These are phyloP conservation scores for Punctoribates punctum DNA, from an alignment of 2,888 invertebrate species.

Conservation along the genomic window DNA sequence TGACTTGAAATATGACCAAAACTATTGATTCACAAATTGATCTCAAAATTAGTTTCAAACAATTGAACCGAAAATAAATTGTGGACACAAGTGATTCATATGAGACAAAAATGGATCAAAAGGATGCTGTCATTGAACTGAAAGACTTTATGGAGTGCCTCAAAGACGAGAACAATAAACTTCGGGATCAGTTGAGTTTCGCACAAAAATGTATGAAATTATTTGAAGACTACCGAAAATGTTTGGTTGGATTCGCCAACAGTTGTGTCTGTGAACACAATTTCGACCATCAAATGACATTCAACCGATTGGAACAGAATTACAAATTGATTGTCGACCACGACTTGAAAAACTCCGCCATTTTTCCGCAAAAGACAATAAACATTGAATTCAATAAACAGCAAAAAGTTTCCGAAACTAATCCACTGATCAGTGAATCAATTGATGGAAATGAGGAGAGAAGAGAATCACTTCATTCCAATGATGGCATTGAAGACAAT, in stretches of 20 bases:
- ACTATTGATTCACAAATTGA: no score
- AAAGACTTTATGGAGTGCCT: slow-evolving; percentile 8
- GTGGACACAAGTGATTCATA: neutral
- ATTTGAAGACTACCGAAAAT: slow-evolving; percentile 14
- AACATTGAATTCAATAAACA: slow-evolving; percentile 2
- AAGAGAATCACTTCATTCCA: neutral
- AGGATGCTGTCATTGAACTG: neutral
- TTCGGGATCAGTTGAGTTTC: slow-evolving; percentile 9
- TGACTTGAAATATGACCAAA: no score
- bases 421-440: neutral
- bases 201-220: slow-evolving; percentile 24
- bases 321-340: neutral
- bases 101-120: neutral
- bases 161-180: slow-evolving; percentile 20
- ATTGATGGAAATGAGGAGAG: neutral
- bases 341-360: neutral
- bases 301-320: neutral
- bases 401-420: neutral
- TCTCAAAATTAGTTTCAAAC: no score
- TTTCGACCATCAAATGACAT: neutral
- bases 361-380: neutral
- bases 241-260: neutral
- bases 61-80: neutral
- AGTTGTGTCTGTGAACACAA: slow-evolving; percentile 20
- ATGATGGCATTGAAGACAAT: neutral